These are phyloP conservation scores for Metopolophium dirhodum DNA, from an alignment of 1,140 invertebrate species.

Conservation along the genomic window DNA sequence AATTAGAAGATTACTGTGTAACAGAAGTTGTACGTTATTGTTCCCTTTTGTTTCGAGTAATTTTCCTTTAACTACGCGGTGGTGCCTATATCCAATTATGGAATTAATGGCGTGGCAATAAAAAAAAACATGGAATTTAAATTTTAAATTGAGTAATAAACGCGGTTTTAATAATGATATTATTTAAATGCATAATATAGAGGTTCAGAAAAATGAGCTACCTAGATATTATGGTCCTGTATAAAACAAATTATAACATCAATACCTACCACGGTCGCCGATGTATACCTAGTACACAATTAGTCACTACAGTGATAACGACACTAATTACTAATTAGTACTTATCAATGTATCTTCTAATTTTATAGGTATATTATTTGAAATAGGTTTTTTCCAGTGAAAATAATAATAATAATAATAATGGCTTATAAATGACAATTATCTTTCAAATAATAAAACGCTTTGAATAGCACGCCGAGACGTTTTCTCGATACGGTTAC, in stretches of 20 bases:
- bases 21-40: not conserved
- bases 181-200: not conserved
- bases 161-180: constrained; percentile 15
- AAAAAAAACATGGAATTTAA: not conserved
- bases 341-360: not conserved
- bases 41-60: constrained; percentile 30
- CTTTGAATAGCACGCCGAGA: not conserved
- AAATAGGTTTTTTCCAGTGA: not conserved
- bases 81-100: not conserved
- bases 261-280: not conserved
- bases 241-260: not conserved
- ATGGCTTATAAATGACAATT: not conserved
- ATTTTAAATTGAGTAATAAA: constrained; percentile 39
- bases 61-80: not conserved
- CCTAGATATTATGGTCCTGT: not conserved
- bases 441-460: not conserved
- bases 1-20: constrained; percentile 25
- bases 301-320: not conserved
- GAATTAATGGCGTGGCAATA: not conserved
- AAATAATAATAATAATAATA: not conserved
- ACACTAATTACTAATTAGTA: not conserved
- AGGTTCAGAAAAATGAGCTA: not conserved
- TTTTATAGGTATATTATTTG: not conserved
- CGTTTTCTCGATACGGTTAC: constrained; percentile 7
- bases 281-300: not conserved